A percentile compares a stretch with the other conserved stretches of the same genome.
phyloP scores from a whole-genome alignment of 2,797 vertebrate genomes.

The Balearica regulorum region DNA sequence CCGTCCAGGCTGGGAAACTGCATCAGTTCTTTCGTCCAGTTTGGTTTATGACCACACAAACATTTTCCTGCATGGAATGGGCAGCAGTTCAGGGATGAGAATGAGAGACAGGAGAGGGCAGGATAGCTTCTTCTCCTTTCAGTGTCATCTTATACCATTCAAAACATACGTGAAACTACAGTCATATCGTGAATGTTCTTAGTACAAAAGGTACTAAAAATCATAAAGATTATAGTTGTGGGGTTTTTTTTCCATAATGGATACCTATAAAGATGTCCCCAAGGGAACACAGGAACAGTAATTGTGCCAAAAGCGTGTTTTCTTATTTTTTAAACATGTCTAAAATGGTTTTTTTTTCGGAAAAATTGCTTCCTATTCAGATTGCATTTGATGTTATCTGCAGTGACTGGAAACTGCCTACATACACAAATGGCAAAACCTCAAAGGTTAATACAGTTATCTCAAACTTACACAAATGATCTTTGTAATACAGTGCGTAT shows the following conservation, averaged over 20 bases:
- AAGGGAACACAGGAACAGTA: neutral
- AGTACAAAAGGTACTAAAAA: neutral
- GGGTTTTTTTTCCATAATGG: accelerated
- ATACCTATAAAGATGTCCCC: neutral
- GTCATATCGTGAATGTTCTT: neutral
- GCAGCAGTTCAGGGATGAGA: neutral
- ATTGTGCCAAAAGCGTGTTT: neutral
- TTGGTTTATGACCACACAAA: neutral
- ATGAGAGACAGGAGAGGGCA: neutral
- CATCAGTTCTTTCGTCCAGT: neutral
- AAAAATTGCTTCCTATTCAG: neutral
- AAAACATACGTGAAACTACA: neutral
- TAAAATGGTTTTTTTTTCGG: neutral
- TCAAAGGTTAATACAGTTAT: neutral
- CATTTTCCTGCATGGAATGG: neutral
- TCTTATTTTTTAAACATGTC: neutral
- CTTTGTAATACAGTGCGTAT: neutral
- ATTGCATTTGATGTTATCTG: neutral
- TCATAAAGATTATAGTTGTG: neutral
- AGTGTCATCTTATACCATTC: neutral
- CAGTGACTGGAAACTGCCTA: neutral
- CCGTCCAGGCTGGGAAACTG: neutral
- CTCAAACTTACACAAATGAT: neutral
- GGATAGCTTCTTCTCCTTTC: neutral
- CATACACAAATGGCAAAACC: neutral